These are phyloP conservation scores for Myocastor coypus DNA, from an alignment of 2,113 vertebrate genomes.

Conservation along the genomic window DNA sequence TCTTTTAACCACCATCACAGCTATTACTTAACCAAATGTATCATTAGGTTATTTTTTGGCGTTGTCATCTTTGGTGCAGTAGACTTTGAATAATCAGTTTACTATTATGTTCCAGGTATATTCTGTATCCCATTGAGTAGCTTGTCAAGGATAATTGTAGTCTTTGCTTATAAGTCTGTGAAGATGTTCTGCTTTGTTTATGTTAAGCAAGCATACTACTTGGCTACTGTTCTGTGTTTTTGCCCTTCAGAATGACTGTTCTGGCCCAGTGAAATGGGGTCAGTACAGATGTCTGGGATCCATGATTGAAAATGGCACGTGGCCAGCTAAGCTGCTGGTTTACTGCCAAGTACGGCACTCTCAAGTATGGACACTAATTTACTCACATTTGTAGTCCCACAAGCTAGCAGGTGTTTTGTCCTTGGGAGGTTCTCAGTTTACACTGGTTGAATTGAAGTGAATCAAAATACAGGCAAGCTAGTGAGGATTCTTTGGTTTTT, in stretches of 20 bases:
- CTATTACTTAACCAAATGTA: constrained; percentile 35
- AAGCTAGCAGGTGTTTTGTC: not conserved
- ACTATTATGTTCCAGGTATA: constrained; percentile 41
- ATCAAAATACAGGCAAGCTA: not conserved
- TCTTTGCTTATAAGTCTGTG: constrained; percentile 8
- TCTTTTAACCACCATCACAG: not conserved
- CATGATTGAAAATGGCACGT: not conserved
- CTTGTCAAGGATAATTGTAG: constrained; percentile 24
- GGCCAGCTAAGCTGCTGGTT: not conserved
- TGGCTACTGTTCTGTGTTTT: not conserved
- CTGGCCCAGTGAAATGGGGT: not conserved
- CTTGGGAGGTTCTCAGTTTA: not conserved
- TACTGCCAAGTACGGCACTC: not conserved
- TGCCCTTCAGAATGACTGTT: constrained; percentile 53
- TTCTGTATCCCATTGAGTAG: not conserved
- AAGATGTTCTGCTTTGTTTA: not conserved
- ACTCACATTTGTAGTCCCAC: not conserved
- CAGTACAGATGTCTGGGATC: not conserved
- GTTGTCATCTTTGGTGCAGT: constrained; percentile 22
- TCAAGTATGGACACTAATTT: not conserved
- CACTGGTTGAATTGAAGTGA: not conserved
- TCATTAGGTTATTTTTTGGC: constrained; percentile 42
- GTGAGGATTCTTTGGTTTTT: constrained; percentile 40
- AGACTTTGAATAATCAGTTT: constrained; percentile 34
- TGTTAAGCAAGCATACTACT: not conserved